Evolutionary conservation across 2,888 invertebrate genomes (phyloP).

Genomic region (Oligia fasciuncula): DNA sequence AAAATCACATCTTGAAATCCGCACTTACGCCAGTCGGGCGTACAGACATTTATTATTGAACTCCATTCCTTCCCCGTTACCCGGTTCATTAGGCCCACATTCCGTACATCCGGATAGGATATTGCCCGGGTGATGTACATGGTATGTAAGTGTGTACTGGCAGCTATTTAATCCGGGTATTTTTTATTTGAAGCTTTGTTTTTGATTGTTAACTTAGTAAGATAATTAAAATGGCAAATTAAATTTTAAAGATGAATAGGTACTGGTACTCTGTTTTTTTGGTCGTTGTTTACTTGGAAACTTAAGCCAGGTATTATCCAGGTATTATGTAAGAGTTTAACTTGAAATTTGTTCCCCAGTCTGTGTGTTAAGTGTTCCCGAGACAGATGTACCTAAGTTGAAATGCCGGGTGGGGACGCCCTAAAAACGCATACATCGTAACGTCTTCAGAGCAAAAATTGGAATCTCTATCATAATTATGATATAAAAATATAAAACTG

Average conservation of each 20-base stretch:
- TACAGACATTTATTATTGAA: constrained; percentile 60
- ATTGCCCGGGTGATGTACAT: constrained; percentile 61
- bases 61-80: constrained; percentile 60
- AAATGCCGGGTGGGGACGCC: too few relatives aligned
- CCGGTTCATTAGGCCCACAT: constrained; percentile 68
- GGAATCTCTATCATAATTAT: too few relatives aligned
- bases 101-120: constrained; percentile 68
- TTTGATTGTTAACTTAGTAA: neutral
- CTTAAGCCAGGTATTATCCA: neutral
- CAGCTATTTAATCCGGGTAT: neutral
- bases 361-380: neutral
- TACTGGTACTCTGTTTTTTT: neutral
- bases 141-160: constrained; percentile 6
- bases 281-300: neutral
- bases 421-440: too few relatives aligned
- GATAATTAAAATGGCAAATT: neutral
- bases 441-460: too few relatives aligned
- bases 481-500: too few relatives aligned
- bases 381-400: too few relatives aligned
- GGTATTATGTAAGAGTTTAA: neutral
- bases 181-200: neutral
- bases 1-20: constrained; percentile 41
- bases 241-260: neutral
- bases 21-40: constrained; percentile 38
- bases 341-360: too few relatives aligned